Evolutionary conservation across 2,888 invertebrate species (phyloP), one percentile per base, ranked within the genome.

Genomic region (Drosophila borborema): DNA sequence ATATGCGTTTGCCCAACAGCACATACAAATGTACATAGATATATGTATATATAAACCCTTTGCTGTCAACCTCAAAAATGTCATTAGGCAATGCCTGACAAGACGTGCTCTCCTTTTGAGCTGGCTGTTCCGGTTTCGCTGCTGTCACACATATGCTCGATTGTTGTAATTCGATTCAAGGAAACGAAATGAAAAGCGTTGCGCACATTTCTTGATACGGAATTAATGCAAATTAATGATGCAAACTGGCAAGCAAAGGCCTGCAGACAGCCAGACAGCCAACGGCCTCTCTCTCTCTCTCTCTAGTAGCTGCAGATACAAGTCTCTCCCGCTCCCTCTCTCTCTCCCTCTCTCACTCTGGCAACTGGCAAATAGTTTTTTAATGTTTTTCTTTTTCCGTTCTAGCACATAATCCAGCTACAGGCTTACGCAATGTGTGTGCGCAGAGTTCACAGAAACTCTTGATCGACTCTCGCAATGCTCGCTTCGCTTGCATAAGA

Each of bases 211-310:
- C 86, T 89, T 92, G 92, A 92, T 92, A 89, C 81, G 92, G 92
- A 92, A 92, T 92, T 92, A 92, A 92, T 92, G 91, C 92, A 92
- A 92, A 92, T 92, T 92, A 92, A 92, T 92, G 92, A 92, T 92
- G 76, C 86, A 60, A 71, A 70, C 74, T 48, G 60, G 36, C 56
- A 62, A 49, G n/a, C n/a, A 62, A 49, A 45, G 46, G 72, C 62
- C 77, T 79, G 70, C 23, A 63, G 53, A 28, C 28, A 28, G 28
- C 3, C 61, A 71, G 55, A 64, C 74, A 71, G 64, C 9, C 7
- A 14, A 14, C 14, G 38, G 38, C 14, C 38, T 12, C 38, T 12
- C 28, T 4, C 5, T 6, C n/a, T n/a, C n/a, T n/a, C n/a, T n/a
- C n/a, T n/a, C n/a, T n/a, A n/a, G n/a, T 36, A 14, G 38, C 38